Conservation (phyloP, 2,797 vertebrate species). For the Anabacerthia variegaticeps region DNA sequence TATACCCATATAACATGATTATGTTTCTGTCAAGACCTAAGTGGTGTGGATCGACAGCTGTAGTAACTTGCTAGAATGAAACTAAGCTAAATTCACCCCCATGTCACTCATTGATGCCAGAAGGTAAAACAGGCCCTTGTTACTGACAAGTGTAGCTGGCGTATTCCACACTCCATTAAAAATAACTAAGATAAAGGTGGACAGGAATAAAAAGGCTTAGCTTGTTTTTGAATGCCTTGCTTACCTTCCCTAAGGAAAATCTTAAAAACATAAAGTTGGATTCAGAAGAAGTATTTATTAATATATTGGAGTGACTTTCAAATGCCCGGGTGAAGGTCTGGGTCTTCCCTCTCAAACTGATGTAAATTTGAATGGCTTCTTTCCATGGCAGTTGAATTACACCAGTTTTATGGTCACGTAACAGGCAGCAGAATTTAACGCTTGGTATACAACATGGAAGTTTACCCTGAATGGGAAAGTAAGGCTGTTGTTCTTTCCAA, state of each 20-base stretch:
- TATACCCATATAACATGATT: conserved; percentile 45
- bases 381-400: not conserved
- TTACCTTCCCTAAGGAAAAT: not conserved
- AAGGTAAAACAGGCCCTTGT: not conserved
- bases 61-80: conserved; percentile 9
- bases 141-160: not conserved
- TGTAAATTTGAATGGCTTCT: conserved; percentile 24
- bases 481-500: not conserved
- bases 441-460: not conserved
- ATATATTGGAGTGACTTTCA: conserved; percentile 24
- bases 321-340: not conserved
- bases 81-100: conserved; percentile 1
- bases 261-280: conserved; percentile 11
- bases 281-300: conserved; percentile 17
- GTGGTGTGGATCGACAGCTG: conserved; percentile 22
- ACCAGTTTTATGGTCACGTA: not conserved
- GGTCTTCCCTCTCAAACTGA: not conserved
- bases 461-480: not conserved
- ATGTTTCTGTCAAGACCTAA: conserved; percentile 50
- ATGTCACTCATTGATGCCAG: not conserved
- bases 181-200: not conserved
- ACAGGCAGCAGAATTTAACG: not conserved
- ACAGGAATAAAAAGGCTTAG: not conserved
- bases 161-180: conserved; percentile 10
- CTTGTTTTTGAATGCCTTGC: not conserved